A percentile compares a stretch with the other conserved stretches of the same genome.
phyloP scores from a whole-genome alignment of 2,888 invertebrate species.

The Pegoplata infirma region DNA sequence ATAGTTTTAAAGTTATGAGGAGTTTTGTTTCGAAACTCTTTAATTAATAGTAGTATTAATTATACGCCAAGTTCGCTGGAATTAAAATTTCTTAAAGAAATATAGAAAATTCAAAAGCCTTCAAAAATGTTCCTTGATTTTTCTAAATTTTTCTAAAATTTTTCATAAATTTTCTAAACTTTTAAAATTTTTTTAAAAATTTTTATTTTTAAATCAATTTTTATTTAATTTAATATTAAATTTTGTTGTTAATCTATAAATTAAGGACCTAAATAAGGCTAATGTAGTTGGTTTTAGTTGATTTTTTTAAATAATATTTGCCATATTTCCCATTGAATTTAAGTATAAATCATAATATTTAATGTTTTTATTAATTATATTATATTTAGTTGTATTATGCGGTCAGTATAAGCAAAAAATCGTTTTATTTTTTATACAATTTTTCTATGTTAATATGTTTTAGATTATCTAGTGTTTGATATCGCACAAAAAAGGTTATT shows the following conservation, averaged over 20 bases:
- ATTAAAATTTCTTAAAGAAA: no score
- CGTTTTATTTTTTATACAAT: neutral
- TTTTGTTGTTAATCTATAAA: no score
- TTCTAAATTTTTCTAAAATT: neutral
- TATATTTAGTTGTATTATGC: constrained; percentile 11
- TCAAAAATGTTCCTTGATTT: neutral
- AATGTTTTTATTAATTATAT: constrained; percentile 22
- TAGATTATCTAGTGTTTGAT: constrained; percentile 21
- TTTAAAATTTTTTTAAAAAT: neutral
- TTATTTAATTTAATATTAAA: neutral
- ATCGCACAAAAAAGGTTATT: constrained; percentile 39
- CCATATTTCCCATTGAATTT: neutral
- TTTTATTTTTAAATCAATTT: no score
- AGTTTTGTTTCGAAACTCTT: neutral
- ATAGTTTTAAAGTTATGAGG: neutral
- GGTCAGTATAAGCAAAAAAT: no score
- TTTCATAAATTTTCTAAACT: neutral
- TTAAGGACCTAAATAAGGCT: neutral
- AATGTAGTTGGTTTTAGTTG: neutral
- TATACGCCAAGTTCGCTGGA: no score
- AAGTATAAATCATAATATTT: neutral
- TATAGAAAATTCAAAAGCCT: no score
- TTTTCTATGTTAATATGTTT: constrained; percentile 1
- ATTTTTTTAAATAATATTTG: neutral
- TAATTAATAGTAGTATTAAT: constrained; percentile 18